Percentiles rank a stretch among this genome's conserved stretches.
phyloP scores from a whole-genome alignment of 2,113 vertebrate genomes.

The Athene cunicularia region DNA sequence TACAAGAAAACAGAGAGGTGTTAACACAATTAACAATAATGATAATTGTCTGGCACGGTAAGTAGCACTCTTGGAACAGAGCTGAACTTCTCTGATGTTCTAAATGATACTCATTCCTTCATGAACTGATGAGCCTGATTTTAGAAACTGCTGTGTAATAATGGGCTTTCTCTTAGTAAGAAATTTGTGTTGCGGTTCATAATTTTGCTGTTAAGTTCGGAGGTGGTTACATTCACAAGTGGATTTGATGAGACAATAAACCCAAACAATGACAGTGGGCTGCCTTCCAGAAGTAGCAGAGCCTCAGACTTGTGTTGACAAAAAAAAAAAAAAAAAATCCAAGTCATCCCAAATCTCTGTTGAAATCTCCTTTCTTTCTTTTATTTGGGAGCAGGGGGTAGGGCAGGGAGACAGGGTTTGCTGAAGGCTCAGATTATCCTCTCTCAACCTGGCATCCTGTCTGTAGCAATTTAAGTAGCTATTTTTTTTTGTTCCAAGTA shows the following conservation, averaged over 20 bases:
- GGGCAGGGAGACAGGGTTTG: fast-evolving
- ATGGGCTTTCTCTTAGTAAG: not conserved
- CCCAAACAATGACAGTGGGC: not conserved
- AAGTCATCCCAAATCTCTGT: not conserved
- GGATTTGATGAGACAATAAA: not conserved
- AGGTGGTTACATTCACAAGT: not conserved
- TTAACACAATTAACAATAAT: not conserved
- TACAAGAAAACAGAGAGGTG: not conserved
- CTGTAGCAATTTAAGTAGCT: not conserved
- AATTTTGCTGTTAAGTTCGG: not conserved
- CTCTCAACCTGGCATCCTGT: not conserved
- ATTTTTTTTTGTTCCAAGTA: not conserved
- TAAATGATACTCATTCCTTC: not conserved
- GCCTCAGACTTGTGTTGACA: not conserved
- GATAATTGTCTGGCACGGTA: not conserved
- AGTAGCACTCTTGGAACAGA: not conserved
- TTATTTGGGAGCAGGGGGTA: fast-evolving
- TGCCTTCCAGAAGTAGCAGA: not conserved
- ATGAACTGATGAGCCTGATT: not conserved
- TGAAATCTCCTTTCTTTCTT: not conserved
- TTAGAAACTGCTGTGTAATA: not conserved
- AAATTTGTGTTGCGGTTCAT: not conserved
- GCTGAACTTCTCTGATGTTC: not conserved
- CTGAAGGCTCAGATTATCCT: not conserved
- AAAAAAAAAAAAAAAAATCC: not conserved